phyloP scores from a whole-genome alignment of 2,113 vertebrate species.

The Psephotus haematonotus region DNA sequence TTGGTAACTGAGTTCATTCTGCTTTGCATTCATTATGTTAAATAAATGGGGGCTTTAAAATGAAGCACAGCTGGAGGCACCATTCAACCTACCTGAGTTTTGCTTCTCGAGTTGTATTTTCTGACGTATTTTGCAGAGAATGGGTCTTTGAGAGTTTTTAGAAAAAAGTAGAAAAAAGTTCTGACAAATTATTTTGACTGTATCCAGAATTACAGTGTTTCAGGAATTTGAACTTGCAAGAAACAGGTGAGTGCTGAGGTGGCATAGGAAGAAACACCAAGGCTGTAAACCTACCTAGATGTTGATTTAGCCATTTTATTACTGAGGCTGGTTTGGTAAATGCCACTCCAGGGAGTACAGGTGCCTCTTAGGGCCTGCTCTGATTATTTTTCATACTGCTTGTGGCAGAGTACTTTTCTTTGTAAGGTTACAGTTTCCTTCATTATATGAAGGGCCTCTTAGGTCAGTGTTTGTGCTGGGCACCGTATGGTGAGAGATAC shows the following conservation, averaged over 20 bases:
- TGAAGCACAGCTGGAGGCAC: background rate
- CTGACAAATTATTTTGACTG: background rate
- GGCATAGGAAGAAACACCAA: background rate
- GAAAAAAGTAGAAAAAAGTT: background rate
- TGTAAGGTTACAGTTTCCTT: background rate
- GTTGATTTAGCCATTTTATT: background rate
- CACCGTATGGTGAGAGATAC: background rate
- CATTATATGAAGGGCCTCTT: background rate
- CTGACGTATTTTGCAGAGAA: slow-evolving; percentile 25
- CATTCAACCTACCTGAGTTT: slow-evolving; percentile 19
- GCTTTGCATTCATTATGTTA: background rate
- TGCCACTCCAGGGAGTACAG: background rate
- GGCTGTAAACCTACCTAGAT: background rate
- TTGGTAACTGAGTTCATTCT: background rate
- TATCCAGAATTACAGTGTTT: background rate
- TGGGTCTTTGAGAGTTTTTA: background rate
- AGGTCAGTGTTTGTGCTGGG: background rate
- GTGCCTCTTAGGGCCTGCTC: background rate
- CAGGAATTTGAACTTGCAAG: background rate
- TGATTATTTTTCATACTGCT: background rate
- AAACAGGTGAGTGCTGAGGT: background rate
- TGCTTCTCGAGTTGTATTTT: background rate
- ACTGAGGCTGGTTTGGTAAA: background rate
- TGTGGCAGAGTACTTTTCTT: background rate
- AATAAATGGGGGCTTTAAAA: slow-evolving; percentile 24